Base-by-base conservation (phyloP, 2,113 vertebrate species). In the Strix uralensis region DNA sequence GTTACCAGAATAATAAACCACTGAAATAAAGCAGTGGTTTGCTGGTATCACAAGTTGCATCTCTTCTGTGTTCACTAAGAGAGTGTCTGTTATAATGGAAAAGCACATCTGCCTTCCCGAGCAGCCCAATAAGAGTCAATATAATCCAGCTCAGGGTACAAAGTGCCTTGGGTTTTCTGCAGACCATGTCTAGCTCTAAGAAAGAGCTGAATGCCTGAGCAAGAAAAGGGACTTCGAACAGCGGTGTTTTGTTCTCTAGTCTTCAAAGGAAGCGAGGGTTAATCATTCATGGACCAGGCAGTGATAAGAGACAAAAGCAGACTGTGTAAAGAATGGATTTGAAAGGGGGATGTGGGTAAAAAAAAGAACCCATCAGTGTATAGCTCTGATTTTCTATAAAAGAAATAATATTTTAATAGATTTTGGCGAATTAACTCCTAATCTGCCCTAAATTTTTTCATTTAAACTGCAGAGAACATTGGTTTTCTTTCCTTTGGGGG, bases 81-180 rank as follows among this genome's bases (percentile, higher is more conserved):
- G 34, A 25, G n/a, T 1, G 2, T 9, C 17, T 62, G 17, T 15
- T 17, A 4, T 1, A 27, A 7, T 1, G 8, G 55, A 8, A 46
- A n/a, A 44, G 15, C 72, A 3, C 54, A 42, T 27, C 46, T 21
- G 29, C 40, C 26, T 47, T 29, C 73, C 59, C 13, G 26, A 11
- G 15, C 5, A 0, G 11, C 5, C 44, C 55, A 11, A 4, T 7
- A 7, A 2, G 49, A 52, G 12, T 2, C 26, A 38, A 14, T 5
- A 3, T 18, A 47, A 14, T 34, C 44, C 73, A 17, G 54, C 1
- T 7, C n/a, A 4, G 52, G 86, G 66, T 6, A 38, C 34, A 29
- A 11, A 27, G 23, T 13, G 15, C 13, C 63, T 1, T 0, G 34
- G 59, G 49, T 29, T 80, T 42, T 19, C 34, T 7, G 0, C 30